Percentiles rank a stretch among this genome's conserved stretches.
Conservation (phyloP, 2,113 vertebrate genomes). For the Neolamprologus ventralis region DNA sequence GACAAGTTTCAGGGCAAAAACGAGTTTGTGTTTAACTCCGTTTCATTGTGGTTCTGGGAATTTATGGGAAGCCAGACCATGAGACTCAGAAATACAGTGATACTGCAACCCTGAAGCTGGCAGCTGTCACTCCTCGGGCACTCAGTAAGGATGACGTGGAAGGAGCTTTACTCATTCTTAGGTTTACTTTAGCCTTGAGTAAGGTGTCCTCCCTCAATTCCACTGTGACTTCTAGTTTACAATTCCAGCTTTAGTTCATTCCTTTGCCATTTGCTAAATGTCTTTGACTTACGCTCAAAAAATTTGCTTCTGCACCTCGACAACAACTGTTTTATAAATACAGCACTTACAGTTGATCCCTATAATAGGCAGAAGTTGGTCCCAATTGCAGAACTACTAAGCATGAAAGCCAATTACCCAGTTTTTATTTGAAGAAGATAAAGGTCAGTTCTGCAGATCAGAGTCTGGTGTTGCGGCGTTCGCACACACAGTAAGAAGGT, state of each 20-base stretch:
- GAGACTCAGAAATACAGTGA: neutral
- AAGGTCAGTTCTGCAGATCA: neutral
- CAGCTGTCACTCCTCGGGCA: neutral
- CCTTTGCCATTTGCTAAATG: neutral
- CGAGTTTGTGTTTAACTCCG: neutral
- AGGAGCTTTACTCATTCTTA: neutral
- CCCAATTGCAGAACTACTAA: neutral
- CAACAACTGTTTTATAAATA: neutral
- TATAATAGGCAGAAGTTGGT: neutral
- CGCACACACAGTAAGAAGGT: neutral
- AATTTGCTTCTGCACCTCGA: neutral
- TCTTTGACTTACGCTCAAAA: neutral
- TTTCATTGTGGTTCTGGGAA: neutral
- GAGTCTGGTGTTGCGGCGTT: neutral
- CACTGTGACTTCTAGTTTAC: neutral
- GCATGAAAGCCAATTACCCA: neutral
- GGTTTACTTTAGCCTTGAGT: neutral
- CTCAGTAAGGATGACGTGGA: neutral
- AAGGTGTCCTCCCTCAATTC: neutral
- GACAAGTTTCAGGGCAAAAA: neutral
- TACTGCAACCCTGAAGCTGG: neutral
- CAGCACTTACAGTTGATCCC: neutral
- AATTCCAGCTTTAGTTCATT: neutral
- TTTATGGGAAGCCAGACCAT: neutral
- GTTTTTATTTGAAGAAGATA: neutral